Conservation (phyloP, 2,113 vertebrate genomes). For the Setophaga coronata region DNA sequence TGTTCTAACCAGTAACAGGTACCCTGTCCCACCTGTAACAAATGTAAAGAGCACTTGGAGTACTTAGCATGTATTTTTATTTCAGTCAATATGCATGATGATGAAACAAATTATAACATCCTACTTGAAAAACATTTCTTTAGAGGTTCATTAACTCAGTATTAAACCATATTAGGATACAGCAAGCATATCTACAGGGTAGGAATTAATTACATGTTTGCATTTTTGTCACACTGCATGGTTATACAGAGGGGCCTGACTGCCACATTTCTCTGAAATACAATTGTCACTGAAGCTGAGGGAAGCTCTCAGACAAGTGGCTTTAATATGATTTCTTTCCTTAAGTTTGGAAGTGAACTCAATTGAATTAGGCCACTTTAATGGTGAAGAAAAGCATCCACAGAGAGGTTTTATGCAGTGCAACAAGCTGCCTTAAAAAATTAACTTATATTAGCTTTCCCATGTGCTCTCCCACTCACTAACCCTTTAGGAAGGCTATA, state of each 20-base stretch:
- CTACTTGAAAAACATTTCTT: neutral
- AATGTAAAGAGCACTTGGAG: neutral
- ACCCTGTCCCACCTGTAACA: neutral
- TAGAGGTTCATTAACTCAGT: conserved; percentile 7
- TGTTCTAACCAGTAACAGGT: neutral
- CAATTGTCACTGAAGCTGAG: neutral
- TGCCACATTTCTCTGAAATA: neutral
- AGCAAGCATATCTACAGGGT: neutral
- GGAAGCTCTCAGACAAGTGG: neutral
- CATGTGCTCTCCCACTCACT: neutral
- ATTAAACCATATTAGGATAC: neutral
- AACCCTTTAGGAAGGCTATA: neutral
- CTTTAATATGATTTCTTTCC: conserved; percentile 17
- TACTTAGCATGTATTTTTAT: neutral
- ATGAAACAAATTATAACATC: neutral
- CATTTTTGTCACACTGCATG: neutral
- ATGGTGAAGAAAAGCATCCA: neutral
- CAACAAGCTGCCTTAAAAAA: neutral
- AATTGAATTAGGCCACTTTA: neutral
- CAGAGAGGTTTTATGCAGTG: neutral
- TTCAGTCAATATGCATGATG: neutral
- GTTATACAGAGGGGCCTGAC: neutral
- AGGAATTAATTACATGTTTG: neutral
- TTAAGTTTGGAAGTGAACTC: neutral
- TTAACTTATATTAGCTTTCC: neutral